phyloP scores from a whole-genome alignment of 2,113 vertebrate genomes.

The Desmodus rotundus region DNA sequence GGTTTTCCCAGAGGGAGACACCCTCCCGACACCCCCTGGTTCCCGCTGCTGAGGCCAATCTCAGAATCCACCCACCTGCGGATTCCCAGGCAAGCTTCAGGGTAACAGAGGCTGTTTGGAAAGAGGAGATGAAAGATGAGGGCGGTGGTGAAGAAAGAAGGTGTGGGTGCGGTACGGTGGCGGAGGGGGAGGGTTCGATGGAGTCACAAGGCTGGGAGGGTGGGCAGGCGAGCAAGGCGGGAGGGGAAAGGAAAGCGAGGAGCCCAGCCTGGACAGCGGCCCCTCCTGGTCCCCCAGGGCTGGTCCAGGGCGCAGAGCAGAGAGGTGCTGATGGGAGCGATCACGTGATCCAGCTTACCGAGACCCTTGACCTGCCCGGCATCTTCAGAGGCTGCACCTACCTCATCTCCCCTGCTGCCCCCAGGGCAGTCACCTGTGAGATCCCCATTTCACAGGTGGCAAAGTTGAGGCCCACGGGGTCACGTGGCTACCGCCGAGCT shows the following conservation, averaged over 20 bases:
- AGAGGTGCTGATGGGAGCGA: fast-evolving
- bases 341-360: fast-evolving
- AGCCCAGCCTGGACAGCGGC: no score
- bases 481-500: not conserved
- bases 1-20: not conserved
- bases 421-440: not conserved
- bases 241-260: not conserved
- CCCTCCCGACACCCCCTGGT: not conserved
- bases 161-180: fast-evolving
- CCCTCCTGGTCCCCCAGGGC: not conserved
- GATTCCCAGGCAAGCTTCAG: not conserved
- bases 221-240: not conserved
- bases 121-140: not conserved
- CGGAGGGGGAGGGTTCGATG: fast-evolving
- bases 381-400: not conserved
- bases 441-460: not conserved
- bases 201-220: not conserved
- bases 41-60: not conserved
- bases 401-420: no score
- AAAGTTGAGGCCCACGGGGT: fast-evolving
- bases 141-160: fast-evolving
- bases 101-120: not conserved
- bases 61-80: not conserved
- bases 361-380: not conserved
- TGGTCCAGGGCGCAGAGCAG: fast-evolving